Percentiles rank a stretch among this genome's conserved stretches.
Conservation (phyloP, 2,797 vertebrate genomes). For the Remorina albescens region DNA sequence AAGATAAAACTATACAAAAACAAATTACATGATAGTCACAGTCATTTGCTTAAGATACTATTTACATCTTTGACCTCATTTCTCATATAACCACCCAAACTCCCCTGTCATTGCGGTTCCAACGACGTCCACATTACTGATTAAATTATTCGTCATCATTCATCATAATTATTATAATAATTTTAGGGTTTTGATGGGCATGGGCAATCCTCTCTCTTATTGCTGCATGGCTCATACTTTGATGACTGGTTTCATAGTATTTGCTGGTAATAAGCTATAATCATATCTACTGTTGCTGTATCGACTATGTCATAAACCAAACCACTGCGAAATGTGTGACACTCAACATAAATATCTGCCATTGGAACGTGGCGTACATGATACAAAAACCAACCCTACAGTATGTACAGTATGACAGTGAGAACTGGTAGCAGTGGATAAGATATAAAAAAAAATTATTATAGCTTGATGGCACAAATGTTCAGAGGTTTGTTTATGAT, state of each 20-base stretch:
- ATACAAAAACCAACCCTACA: slow-evolving; percentile 59
- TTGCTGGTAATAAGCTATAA: slow-evolving; percentile 44
- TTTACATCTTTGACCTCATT: slow-evolving; percentile 79
- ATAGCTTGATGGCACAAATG: slow-evolving; percentile 59
- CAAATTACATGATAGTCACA: slow-evolving; percentile 80
- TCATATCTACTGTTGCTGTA: slow-evolving; percentile 45
- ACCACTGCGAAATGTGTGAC: slow-evolving; percentile 61
- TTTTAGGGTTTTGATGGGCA: slow-evolving; percentile 30
- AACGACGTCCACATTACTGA: slow-evolving; percentile 19
- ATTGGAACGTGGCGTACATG: slow-evolving; percentile 54
- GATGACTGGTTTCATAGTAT: slow-evolving; percentile 26
- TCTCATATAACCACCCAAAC: slow-evolving; percentile 47
- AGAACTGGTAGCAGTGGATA: slow-evolving; percentile 47
- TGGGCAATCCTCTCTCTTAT: slow-evolving; percentile 51
- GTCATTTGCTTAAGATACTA: slow-evolving; percentile 78
- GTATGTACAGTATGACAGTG: slow-evolving; percentile 76
- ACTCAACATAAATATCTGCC: slow-evolving; percentile 53
- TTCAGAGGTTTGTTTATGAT: slow-evolving; percentile 48
- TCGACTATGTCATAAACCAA: slow-evolving; percentile 56
- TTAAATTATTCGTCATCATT: slow-evolving; percentile 31
- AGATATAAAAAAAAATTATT: slow-evolving; percentile 30
- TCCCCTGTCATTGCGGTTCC: slow-evolving; percentile 29
- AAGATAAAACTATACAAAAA: slow-evolving; percentile 71
- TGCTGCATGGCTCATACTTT: slow-evolving; percentile 66
- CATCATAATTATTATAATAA: slow-evolving; percentile 14